Conservation (phyloP, 1,140 invertebrate species). For the Drosophila pruinosa region DNA sequence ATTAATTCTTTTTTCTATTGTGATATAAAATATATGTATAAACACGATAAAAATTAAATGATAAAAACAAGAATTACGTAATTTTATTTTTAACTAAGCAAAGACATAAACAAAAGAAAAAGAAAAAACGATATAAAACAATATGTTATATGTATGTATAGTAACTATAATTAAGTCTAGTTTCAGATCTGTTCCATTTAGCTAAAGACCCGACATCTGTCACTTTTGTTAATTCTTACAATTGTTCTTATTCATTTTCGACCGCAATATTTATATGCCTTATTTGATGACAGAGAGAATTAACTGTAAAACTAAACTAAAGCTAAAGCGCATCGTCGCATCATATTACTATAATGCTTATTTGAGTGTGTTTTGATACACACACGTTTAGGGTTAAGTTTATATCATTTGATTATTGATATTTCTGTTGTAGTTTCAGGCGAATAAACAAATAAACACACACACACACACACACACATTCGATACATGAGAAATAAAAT, state of each 20-base stretch:
- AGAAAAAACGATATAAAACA: slow-evolving; percentile 7
- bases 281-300: slow-evolving; percentile 41
- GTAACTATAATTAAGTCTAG: slow-evolving; percentile 55
- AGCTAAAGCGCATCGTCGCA: not conserved
- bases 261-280: slow-evolving; percentile 72
- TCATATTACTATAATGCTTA: slow-evolving; percentile 30
- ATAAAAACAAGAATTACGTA: slow-evolving; percentile 71
- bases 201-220: slow-evolving; percentile 24
- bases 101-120: slow-evolving; percentile 23
- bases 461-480: slow-evolving; percentile 18
- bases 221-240: slow-evolving; percentile 38
- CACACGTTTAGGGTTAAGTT: slow-evolving; percentile 35
- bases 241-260: not conserved
- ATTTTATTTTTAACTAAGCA: slow-evolving; percentile 66
- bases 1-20: slow-evolving; percentile 80
- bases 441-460: slow-evolving; percentile 27
- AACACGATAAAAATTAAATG: slow-evolving; percentile 53
- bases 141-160: slow-evolving; percentile 57
- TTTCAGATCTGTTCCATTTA: slow-evolving; percentile 32
- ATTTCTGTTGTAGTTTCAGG: slow-evolving; percentile 64
- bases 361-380: slow-evolving; percentile 5
- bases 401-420: slow-evolving; percentile 52
- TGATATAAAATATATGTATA: slow-evolving; percentile 73
- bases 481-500: slow-evolving; percentile 45
- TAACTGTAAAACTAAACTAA: not conserved